Base-by-base conservation (phyloP, 2,888 invertebrate species). In the Torymus auratus region DNA sequence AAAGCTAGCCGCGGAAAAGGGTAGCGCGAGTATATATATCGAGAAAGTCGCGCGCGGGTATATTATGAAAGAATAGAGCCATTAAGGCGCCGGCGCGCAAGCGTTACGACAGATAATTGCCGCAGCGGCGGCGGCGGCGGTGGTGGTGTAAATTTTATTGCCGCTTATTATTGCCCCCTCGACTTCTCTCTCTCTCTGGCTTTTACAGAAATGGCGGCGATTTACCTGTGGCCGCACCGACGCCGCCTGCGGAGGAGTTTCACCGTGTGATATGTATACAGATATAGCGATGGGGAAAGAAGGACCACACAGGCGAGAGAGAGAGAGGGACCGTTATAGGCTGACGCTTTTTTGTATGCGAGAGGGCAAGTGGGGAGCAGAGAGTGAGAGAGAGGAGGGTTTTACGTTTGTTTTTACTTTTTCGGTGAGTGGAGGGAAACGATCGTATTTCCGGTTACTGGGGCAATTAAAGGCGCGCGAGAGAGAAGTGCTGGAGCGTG, bases 101-200 rank as follows among this genome's bases (percentile, higher is more conserved):
- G 82, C 76, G 80, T 85, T 85, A 85, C 81, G 85, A 85, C 83
- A 83, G 85, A 85, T 85, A 85, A 85, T 83, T 83, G 84, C 83
- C 76, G 72, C 82, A 81, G 83, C 83, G 76, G 77, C 83, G 7
- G 41, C 7, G 82, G 72, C 82, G 81, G 83, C 83, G 76, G 77
- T 83, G 7, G 41, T 41, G 82, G 82, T 83, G 83, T 83, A 84
- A 84, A 83, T 82, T 85, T 85, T 84, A 84, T 84, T 84, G 84
- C 81, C 82, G 81, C 82, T 83, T 83, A 61, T 50, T 41, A 50
- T 50, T 41, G 41, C 41, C 41, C 41, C 41, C 41, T 41, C 7
- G 28, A 28, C 28, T 28, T 28, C 41, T 41, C 41, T 41, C 41
- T 7, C 41, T 41, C 41, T 41, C 7, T 1, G 41, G 41, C 41